Evolutionary conservation across 1,140 invertebrate species (phyloP).

Genomic region (Latrodectus geometricus): DNA sequence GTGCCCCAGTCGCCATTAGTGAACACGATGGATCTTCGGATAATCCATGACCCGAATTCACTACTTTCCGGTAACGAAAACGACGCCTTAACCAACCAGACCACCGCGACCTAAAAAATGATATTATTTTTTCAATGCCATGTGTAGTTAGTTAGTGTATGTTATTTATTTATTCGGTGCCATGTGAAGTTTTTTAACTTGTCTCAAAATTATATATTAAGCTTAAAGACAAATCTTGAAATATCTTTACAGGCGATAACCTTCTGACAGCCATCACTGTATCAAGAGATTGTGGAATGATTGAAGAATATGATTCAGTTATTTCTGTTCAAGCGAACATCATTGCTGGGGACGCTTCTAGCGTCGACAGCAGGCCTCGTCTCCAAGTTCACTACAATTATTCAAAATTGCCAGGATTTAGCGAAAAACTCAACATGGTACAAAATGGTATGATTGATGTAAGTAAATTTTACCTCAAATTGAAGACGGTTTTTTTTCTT

Average conservation of each 20-base stretch:
- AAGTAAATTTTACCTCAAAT: background rate
- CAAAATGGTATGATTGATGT: slow-evolving; percentile 60
- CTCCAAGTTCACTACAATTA: slow-evolving; percentile 60
- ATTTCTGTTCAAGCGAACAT: slow-evolving; percentile 62
- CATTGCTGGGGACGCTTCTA: background rate
- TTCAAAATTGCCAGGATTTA: slow-evolving; percentile 63
- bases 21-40: too few species aligned
- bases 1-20: too few species aligned
- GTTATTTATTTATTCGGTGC: too few species aligned
- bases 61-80: too few species aligned
- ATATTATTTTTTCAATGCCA: too few species aligned
- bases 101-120: too few species aligned
- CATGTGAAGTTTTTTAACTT: too few species aligned
- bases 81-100: too few species aligned
- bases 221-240: too few species aligned
- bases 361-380: background rate
- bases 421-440: slow-evolving; percentile 61
- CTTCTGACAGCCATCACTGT: slow-evolving; percentile 95
- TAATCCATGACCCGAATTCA: too few species aligned
- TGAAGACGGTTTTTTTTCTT: background rate
- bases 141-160: too few species aligned
- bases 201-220: too few species aligned
- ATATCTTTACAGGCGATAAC: slow-evolving; percentile 82
- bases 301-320: slow-evolving; percentile 71
- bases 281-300: slow-evolving; percentile 94